These are phyloP conservation scores for Oscheius sp. DNA, from an alignment of 2,888 invertebrate species.

Conservation along the genomic window DNA sequence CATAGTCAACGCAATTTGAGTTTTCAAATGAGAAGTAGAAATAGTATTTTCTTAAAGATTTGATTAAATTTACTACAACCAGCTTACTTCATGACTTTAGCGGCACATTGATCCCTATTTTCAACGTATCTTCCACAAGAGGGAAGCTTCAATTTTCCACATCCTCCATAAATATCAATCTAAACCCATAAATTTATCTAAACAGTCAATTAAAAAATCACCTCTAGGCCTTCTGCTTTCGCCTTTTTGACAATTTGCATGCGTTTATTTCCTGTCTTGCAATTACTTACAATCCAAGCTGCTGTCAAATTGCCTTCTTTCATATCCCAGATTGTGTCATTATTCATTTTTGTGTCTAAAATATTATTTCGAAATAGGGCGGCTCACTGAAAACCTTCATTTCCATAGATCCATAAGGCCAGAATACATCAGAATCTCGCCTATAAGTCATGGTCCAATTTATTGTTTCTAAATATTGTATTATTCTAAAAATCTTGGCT, in stretches of 20 bases:
- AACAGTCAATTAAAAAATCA: too few relatives aligned
- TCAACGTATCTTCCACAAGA: slow-evolving; percentile 27
- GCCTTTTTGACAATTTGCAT: slow-evolving; percentile 34
- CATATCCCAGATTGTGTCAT: slow-evolving; percentile 22
- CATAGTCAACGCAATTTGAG: slow-evolving; percentile 23
- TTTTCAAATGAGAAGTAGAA: slow-evolving; percentile 27
- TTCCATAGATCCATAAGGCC: slow-evolving; percentile 42
- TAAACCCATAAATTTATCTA: too few relatives aligned
- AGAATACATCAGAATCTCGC: slow-evolving; percentile 43
- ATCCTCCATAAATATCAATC: slow-evolving; percentile 34
- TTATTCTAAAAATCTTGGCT: not conserved
- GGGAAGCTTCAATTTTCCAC: slow-evolving; percentile 30
- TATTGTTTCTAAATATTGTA: slow-evolving; percentile 35
- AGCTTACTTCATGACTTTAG: slow-evolving; percentile 26
- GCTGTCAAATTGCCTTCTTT: slow-evolving; percentile 26
- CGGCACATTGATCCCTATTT: slow-evolving; percentile 27
- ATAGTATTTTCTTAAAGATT: slow-evolving; percentile 12
- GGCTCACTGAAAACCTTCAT: not conserved
- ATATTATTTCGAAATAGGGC: not conserved
- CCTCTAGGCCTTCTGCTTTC: not conserved
- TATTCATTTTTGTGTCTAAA: slow-evolving; percentile 6
- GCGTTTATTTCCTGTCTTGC: slow-evolving; percentile 34
- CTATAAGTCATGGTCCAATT: slow-evolving; percentile 57
- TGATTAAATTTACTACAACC: not conserved
- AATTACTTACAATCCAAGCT: slow-evolving; percentile 46